Base-by-base conservation (phyloP, 1,140 invertebrate species). In the Triops longicaudatus region DNA sequence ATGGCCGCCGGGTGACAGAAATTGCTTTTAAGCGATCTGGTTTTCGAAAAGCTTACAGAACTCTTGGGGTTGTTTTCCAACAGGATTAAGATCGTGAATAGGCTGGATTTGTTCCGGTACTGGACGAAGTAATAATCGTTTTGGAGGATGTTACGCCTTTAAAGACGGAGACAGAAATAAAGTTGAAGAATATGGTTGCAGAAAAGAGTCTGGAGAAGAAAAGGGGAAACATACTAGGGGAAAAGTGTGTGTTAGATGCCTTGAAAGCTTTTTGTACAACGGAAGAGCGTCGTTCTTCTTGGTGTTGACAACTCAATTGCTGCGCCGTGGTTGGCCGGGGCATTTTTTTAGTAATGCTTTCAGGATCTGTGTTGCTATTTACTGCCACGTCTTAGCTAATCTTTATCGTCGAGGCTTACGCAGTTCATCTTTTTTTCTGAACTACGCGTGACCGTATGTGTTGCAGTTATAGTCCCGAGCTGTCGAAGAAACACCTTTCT, bases 291-390 rank as follows among this genome's bases (percentile, higher is more conserved):
- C 50, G 50, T 63, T 63, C 50, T 63, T 63, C 50, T 63, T 63
- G 17, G 50, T 63, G 50, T 63, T 63, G 50, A 63, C 50, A 63
- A 63, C 50, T 63, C 50, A 63, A 63, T 63, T 63, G 50, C 50
- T 63, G 14, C 14, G 14, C 50, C 7, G 50, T n/a, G 50, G 50
- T 63, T n/a, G 50, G 50, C 50, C 50, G 50, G 22, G n/a, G 14
- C n/a, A 22, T 63, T 63, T 63, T 63, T 63, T 63, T 7, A 37
- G 31, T 7, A 37, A 37, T 37, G 31, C 31, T 37, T 37, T 37
- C 31, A 37, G 31, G 31, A 37, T 37, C 31, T 37, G 31, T 22
- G 4, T 63, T 63, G 17, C 50, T 22, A 7, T 63, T 0, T 7
- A 3, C 50, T 63, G 22, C 14, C 50, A n/a, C 22, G 22, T 63